Evolutionary conservation across 2,113 vertebrate species (phyloP).

Genomic region (Anolis carolinensis): DNA sequence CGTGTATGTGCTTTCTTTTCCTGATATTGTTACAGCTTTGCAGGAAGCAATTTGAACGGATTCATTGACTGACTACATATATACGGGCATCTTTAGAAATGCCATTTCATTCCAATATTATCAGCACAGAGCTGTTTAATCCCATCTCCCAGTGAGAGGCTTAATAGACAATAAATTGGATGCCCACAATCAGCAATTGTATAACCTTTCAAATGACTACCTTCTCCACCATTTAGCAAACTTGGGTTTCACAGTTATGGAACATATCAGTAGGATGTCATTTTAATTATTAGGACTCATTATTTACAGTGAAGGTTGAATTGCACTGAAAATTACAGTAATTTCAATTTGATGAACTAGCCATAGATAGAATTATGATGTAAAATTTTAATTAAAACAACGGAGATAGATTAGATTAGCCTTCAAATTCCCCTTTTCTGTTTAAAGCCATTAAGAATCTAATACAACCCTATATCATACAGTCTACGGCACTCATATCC

Average conservation of each 20-base stretch:
- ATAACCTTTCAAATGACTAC: constrained; percentile 48
- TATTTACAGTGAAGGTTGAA: neutral
- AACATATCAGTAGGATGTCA: constrained; percentile 23
- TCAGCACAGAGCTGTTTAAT: constrained; percentile 1
- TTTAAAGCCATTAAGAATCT: constrained; percentile 2
- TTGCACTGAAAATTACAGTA: constrained; percentile 40
- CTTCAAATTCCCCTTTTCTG: constrained; percentile 6
- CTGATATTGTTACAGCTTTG: neutral
- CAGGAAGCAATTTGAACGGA: neutral
- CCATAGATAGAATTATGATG: constrained; percentile 37
- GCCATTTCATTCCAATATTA: neutral
- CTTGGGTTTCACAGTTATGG: constrained; percentile 48
- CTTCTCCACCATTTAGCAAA: constrained; percentile 39
- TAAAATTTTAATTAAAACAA: constrained; percentile 44
- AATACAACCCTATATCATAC: constrained; percentile 21
- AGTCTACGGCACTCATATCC: constrained; percentile 25
- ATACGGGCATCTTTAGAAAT: neutral
- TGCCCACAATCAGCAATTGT: constrained; percentile 30
- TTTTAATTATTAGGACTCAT: constrained; percentile 49
- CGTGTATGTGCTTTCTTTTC: too few relatives aligned
- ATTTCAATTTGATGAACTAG: constrained; percentile 25
- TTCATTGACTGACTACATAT: neutral
- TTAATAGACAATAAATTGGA: constrained; percentile 15
- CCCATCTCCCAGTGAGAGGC: neutral
- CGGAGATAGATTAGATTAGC: constrained; percentile 43